Base-by-base conservation (phyloP, 1,140 invertebrate species). In the Drosophila virilis region DNA sequence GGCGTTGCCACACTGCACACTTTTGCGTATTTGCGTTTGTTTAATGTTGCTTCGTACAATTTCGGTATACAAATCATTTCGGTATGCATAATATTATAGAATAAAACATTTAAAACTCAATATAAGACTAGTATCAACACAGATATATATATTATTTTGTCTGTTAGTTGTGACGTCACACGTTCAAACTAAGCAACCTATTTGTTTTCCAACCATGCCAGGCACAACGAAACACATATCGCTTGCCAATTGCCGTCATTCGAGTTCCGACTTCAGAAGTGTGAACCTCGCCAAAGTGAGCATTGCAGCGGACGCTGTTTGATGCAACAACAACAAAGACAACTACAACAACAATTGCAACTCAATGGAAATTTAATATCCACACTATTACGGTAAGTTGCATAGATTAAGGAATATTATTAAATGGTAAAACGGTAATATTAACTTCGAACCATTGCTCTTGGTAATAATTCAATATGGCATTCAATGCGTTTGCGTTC, bases 201-300 rank as follows among this genome's bases (percentile, higher is more conserved):
- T 12, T 10, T 1, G 9, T 0, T 10, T n/a, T 3, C 6, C 28
- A 32, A 13, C 7, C 37, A 42, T 57, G 22, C 12, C 9, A 0
- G 7, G 13, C 3, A 6, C 38, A 32, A 3, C 40, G n/a, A 35
- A n/a, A 40, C 35, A 10, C 1, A 22, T 32, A 7, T 15, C 40
- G 15, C 35, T 66, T 22, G n/a, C 12, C 3, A 13, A 12, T 17
- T 62, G 61, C 17, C 35, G 13, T 40, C 79, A 82, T 52, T 83
- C 17, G 42, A 67, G n/a, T 60, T 50, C 28, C 51, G 33, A 35
- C 79, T 35, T 43, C 58, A 1, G 28, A 43, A 50, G 69, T 54
- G 80, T 17, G 9, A 22, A 32, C 70, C 55, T 77, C 78, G 40
- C 9, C 32, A 32, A 32, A 32, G 37, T 38, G 8, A 38, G 37